Percentiles rank a stretch among this genome's conserved stretches.
phyloP scores from a whole-genome alignment of 2,113 vertebrate species.

The Pseudolaguvia tuberculata region DNA sequence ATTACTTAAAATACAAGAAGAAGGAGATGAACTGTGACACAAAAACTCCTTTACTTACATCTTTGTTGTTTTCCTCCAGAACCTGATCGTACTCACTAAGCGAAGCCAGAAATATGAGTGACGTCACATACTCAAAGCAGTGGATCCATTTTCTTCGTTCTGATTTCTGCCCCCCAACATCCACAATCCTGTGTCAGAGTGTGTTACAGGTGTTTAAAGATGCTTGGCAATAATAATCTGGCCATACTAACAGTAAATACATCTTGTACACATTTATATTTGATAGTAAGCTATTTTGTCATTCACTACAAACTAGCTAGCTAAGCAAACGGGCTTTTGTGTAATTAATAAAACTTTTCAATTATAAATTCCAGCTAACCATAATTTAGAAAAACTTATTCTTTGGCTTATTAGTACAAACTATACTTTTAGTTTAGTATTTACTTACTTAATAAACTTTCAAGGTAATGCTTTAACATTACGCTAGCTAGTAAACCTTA shows the following conservation, averaged over 20 bases:
- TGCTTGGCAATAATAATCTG: not conserved
- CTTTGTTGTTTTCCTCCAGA: constrained; percentile 77
- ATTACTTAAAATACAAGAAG: no score
- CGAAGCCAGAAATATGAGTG: constrained; percentile 85
- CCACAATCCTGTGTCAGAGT: constrained; percentile 74
- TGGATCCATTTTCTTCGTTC: constrained; percentile 90
- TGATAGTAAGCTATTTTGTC: not conserved
- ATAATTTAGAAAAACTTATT: not conserved
- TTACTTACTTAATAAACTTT: no score
- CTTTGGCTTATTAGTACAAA: not conserved
- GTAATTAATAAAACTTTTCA: not conserved
- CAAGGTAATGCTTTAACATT: not conserved
- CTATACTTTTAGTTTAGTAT: not conserved
- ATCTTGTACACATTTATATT: not conserved
- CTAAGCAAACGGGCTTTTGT: not conserved
- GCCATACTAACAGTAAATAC: not conserved
- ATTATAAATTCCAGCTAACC: not conserved
- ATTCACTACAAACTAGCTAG: not conserved
- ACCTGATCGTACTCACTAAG: constrained; percentile 88
- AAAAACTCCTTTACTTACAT: constrained; percentile 63
- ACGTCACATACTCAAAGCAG: constrained; percentile 85
- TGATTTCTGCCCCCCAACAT: constrained; percentile 85
- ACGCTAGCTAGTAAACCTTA: not conserved
- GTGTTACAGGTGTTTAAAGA: not conserved
- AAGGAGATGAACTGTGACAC: not conserved